A percentile compares a stretch with the other conserved stretches of the same genome.
Evolutionary conservation across 2,888 invertebrate species (phyloP).

Genomic region (Tinea pellionella): DNA sequence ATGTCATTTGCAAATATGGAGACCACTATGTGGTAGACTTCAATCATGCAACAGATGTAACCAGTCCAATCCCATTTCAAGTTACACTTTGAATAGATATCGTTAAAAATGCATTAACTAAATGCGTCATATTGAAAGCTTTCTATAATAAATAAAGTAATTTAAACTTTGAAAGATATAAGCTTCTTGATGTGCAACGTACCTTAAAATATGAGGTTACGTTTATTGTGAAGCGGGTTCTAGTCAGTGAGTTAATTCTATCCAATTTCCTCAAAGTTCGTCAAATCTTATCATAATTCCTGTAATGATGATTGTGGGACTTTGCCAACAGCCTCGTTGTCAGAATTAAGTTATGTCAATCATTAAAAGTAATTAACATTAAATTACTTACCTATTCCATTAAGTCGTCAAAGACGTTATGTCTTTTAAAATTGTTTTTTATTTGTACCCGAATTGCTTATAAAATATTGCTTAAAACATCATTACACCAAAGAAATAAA

Average conservation of each 20-base stretch:
- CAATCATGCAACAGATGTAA: too few species aligned
- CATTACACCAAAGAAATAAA: too few species aligned
- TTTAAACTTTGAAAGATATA: constrained; percentile 22
- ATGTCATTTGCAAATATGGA: too few species aligned
- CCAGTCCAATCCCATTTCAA: too few species aligned
- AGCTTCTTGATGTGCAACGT: constrained; percentile 32
- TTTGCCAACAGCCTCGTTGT: neutral
- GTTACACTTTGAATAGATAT: too few species aligned
- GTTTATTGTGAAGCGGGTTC: neutral
- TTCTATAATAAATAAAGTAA: neutral
- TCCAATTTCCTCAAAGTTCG: constrained; percentile 3
- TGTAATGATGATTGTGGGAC: neutral
- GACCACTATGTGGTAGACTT: too few species aligned
- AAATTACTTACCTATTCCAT: neutral
- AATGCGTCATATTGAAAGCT: too few species aligned
- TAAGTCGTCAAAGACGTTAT: too few species aligned
- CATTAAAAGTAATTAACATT: neutral
- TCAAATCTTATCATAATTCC: neutral
- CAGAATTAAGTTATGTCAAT: neutral
- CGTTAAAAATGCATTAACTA: too few species aligned
- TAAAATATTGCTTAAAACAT: too few species aligned
- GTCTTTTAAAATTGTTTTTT: too few species aligned
- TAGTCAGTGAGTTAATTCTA: neutral
- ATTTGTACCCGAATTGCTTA: too few species aligned
- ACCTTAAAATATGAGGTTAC: constrained; percentile 49